Percentiles rank a stretch among this genome's conserved stretches.
phyloP scores from a whole-genome alignment of 2,888 invertebrate genomes.

The Dicyrtomina minuta region DNA sequence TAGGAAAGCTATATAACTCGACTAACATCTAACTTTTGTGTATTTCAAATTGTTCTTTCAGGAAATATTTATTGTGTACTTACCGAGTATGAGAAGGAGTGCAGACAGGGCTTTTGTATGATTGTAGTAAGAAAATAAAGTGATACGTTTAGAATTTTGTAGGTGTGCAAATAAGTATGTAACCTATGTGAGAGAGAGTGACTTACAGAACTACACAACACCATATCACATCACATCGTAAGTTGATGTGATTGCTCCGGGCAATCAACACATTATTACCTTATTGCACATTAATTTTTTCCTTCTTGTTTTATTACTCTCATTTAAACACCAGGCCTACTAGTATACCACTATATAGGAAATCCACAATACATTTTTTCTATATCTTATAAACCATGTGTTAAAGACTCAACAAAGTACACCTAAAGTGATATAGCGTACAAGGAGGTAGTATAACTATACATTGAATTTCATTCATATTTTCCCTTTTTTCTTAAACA shows the following conservation, averaged over 20 bases:
- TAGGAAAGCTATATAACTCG: too few relatives aligned
- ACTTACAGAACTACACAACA: not conserved
- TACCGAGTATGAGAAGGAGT: too few relatives aligned
- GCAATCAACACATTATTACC: slow-evolving; percentile 32
- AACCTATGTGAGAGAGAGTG: not conserved
- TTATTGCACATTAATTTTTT: slow-evolving; percentile 33
- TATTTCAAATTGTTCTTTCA: too few relatives aligned
- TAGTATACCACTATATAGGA: too few relatives aligned
- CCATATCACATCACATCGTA: not conserved
- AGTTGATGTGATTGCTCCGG: slow-evolving; percentile 30
- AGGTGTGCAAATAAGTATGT: not conserved
- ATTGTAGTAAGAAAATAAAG: not conserved
- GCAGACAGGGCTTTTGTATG: not conserved
- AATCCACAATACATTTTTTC: too few relatives aligned
- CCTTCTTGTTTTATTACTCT: slow-evolving; percentile 27
- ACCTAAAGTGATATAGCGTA: too few relatives aligned
- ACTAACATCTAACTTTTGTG: too few relatives aligned
- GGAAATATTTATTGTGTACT: too few relatives aligned
- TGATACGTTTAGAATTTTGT: not conserved
- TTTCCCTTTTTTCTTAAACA: not conserved
- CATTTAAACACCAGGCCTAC: slow-evolving; percentile 27
- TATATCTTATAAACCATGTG: too few relatives aligned
- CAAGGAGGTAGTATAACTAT: too few relatives aligned
- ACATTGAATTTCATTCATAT: too few relatives aligned
- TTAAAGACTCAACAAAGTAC: too few relatives aligned